Conservation (phyloP, 2,113 vertebrate genomes). For the Coryphaenoides rupestris region DNA sequence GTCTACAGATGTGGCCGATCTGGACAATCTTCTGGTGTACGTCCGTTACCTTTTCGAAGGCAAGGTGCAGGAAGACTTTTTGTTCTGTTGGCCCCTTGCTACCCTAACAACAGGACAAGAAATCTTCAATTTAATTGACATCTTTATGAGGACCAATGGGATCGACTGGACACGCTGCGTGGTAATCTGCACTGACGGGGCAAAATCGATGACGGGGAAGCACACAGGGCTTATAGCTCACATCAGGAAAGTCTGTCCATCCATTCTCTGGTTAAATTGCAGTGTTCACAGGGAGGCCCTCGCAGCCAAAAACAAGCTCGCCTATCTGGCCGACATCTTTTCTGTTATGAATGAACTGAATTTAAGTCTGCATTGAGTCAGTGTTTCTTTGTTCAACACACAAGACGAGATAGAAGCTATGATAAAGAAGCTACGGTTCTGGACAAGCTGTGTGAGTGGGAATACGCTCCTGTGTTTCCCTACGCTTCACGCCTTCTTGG, state of each 20-base stretch:
- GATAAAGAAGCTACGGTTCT: constrained; percentile 59
- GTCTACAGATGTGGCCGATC: not conserved
- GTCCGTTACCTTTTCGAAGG: constrained; percentile 21
- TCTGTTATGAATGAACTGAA: constrained; percentile 60
- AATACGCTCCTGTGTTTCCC: constrained; percentile 59
- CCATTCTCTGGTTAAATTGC: too few species aligned
- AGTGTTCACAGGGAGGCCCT: constrained; percentile 55
- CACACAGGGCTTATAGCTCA: too few species aligned
- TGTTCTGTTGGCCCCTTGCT: constrained; percentile 46
- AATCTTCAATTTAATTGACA: too few species aligned
- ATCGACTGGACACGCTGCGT: too few species aligned
- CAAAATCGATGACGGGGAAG: too few species aligned
- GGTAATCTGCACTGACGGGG: too few species aligned
- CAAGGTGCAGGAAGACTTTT: constrained; percentile 57
- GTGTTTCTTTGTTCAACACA: constrained; percentile 52
- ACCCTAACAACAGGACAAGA: too few species aligned
- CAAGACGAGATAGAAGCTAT: constrained; percentile 56
- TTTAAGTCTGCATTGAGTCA: constrained; percentile 50
- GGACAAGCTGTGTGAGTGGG: constrained; percentile 53
- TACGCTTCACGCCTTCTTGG: constrained; percentile 46
- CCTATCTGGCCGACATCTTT: constrained; percentile 61
- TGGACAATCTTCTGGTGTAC: too few species aligned
- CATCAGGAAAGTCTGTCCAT: too few species aligned
- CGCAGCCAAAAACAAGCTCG: constrained; percentile 51
- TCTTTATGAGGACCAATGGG: too few species aligned